Base-by-base conservation (phyloP, 2,888 invertebrate genomes). In the Diarsia dahlii region DNA sequence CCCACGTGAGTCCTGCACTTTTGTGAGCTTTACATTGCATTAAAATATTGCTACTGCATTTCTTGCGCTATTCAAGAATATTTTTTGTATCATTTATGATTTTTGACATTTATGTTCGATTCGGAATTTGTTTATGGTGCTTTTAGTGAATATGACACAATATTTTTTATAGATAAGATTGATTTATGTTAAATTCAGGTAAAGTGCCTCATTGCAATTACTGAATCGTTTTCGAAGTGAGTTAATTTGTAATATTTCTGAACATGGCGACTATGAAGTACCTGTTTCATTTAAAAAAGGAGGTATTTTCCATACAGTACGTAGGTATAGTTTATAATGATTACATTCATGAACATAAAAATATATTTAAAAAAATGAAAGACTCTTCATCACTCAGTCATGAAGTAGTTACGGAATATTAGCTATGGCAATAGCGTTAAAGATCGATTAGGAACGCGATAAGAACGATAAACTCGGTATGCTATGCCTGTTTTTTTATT, bases 1-100 rank as follows among this genome's bases (percentile, higher is more conserved):
- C 92, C 91, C 86, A 90, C 91, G 88, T 85, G 81, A 71, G 72
- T 76, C 84, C 80, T 80, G 85, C 89, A 88, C 87, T 87, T 90
- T 87, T 86, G 82, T 80, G 46, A 23, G 75, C 76, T 77, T 78
- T 67, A 62, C 77, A 60, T 54, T 74, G 67, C 63, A 73, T 62
- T 76, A 56, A 82, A 84, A 83, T 80, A 80, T 79, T 76, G 84
- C 84, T 84, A 84, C 86, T 86, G 65, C 52, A 64, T 71, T 63
- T 72, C 34, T 64, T 60, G 15, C 10, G 20, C 34, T n/a, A 46
- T 48, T 58, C 20, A 20, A 69, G 23, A 64, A 64, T 54, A 60
- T 28, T 56, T 34, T 28, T 48, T 56, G 13, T 23, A 60, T 45
- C n/a, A 45, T 75, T 76, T 77, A 13, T 39, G n/a, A n/a, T 13